Evolutionary conservation across 2,888 invertebrate genomes (phyloP).

Genomic region (Pyrocoelia pectoralis): DNA sequence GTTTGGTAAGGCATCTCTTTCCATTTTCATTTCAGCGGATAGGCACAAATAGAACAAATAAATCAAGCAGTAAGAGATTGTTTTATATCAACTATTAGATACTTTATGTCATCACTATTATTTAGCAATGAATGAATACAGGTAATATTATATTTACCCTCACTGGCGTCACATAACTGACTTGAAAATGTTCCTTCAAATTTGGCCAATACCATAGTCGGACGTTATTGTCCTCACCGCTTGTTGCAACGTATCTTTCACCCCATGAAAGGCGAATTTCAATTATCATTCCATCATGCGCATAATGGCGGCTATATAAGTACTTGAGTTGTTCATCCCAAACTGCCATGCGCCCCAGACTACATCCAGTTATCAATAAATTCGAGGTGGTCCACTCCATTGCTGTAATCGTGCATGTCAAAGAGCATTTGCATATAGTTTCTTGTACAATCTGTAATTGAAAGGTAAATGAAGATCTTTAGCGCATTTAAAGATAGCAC

Average conservation of each 20-base stretch:
- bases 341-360: neutral
- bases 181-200: constrained; percentile 10
- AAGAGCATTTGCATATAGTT: neutral
- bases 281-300: constrained; percentile 2
- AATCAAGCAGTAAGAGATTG: no score
- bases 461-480: neutral
- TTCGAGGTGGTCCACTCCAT: constrained; percentile 6
- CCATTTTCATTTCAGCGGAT: no score
- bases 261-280: constrained; percentile 1
- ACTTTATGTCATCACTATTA: no score
- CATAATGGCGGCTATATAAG: neutral
- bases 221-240: constrained; percentile 1
- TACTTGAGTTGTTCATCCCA: neutral
- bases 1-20: no score
- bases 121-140: no score
- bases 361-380: constrained; percentile 3
- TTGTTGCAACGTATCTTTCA: constrained; percentile 7
- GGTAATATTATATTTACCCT: no score
- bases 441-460: neutral
- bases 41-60: no score
- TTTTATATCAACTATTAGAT: no score
- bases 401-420: neutral
- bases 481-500: neutral
- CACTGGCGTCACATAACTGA: neutral
- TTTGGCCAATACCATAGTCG: constrained; percentile 13